A percentile compares a stretch with the other conserved stretches of the same genome.
These are phyloP conservation scores for Sinocyclocheilus grahami DNA, from an alignment of 2,113 vertebrate genomes.

Conservation along the genomic window DNA sequence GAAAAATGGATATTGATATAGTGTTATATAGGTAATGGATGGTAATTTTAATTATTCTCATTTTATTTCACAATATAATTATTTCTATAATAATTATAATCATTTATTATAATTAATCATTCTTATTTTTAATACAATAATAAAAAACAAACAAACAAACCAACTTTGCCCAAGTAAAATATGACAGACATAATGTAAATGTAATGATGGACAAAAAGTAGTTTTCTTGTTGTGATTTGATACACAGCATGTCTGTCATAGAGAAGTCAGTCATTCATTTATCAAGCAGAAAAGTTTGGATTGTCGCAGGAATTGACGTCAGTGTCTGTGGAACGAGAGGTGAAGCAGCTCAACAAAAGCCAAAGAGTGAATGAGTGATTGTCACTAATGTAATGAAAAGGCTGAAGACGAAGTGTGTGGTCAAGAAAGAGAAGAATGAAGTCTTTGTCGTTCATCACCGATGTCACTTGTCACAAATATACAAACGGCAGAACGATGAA, in stretches of 20 bases:
- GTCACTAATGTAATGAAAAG: not conserved
- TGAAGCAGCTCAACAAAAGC: conserved; percentile 9
- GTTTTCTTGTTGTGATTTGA: not conserved
- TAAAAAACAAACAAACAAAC: too few relatives aligned
- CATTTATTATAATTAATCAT: too few relatives aligned
- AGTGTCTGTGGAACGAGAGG: not conserved
- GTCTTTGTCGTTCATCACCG: not conserved
- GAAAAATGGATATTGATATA: too few relatives aligned
- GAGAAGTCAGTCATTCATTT: not conserved
- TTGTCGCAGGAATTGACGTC: conserved; percentile 31
- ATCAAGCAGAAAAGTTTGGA: not conserved
- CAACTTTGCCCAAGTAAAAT: too few relatives aligned
- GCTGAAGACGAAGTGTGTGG: not conserved
- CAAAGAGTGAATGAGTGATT: not conserved
- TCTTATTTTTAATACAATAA: too few relatives aligned
- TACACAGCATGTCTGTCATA: not conserved
- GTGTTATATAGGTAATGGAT: too few relatives aligned
- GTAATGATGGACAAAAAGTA: too few relatives aligned
- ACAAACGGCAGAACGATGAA: conserved; percentile 4
- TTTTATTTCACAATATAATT: too few relatives aligned
- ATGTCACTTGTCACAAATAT: conserved; percentile 22
- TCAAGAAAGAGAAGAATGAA: not conserved
- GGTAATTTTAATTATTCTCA: too few relatives aligned
- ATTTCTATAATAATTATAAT: too few relatives aligned
- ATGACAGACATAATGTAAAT: too few relatives aligned